Evolutionary conservation across 1,140 invertebrate genomes (phyloP).

Genomic region (Mesaphorura yosii): DNA sequence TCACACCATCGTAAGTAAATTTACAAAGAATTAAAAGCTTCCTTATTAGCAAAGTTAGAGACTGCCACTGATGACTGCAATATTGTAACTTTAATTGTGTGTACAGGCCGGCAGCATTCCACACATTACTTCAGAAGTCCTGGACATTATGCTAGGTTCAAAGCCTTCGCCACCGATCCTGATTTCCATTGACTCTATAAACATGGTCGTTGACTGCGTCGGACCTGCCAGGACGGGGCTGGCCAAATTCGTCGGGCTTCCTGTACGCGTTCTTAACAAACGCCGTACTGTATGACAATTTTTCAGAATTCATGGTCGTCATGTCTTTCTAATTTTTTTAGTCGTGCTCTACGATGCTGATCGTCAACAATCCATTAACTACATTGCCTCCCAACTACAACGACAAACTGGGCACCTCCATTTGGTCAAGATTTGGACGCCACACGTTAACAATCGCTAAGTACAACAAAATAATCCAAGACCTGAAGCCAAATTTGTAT

Average conservation of each 20-base stretch:
- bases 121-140: slow-evolving; percentile 51
- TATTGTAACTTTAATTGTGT: too few relatives aligned
- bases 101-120: slow-evolving; percentile 50
- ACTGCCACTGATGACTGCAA: too few relatives aligned
- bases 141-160: slow-evolving; percentile 42
- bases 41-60: too few relatives aligned
- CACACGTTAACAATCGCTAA: slow-evolving; percentile 33
- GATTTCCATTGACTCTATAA: slow-evolving; percentile 45
- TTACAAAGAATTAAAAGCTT: too few relatives aligned
- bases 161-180: slow-evolving; percentile 37
- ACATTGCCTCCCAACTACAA: slow-evolving; percentile 36
- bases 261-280: not conserved
- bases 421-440: slow-evolving; percentile 38
- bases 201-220: slow-evolving; percentile 44
- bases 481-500: slow-evolving; percentile 37
- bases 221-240: slow-evolving; percentile 41
- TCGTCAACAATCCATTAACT: slow-evolving; percentile 36
- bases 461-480: slow-evolving; percentile 36
- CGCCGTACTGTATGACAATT: not conserved
- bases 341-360: slow-evolving; percentile 33
- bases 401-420: slow-evolving; percentile 36
- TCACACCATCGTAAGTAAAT: slow-evolving; percentile 18
- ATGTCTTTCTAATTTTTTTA: slow-evolving; percentile 22
- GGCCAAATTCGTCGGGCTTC: slow-evolving; percentile 46
- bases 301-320: not conserved